Conservation (phyloP, 1,140 invertebrate genomes). For the Tetramorium parvispinum region DNA sequence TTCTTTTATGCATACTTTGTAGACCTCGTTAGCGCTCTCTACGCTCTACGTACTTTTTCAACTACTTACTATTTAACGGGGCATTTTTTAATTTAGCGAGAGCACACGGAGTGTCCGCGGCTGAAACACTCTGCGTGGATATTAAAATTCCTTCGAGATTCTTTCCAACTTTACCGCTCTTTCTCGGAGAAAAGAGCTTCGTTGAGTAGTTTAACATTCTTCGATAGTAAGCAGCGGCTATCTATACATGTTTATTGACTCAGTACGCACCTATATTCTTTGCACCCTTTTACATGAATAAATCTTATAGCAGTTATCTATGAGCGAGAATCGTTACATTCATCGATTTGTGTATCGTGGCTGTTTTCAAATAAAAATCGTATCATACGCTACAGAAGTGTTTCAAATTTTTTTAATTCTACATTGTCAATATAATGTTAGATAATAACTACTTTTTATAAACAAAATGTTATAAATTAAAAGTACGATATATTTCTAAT, state of each 20-base stretch:
- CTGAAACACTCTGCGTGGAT: constrained; percentile 64
- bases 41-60: constrained; percentile 39
- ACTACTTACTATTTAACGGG: constrained; percentile 61
- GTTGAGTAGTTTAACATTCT: constrained; percentile 43
- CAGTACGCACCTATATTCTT: neutral
- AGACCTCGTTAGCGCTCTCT: constrained; percentile 46
- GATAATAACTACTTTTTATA: neutral
- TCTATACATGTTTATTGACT: constrained; percentile 30
- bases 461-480: neutral
- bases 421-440: neutral
- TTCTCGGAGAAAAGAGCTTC: neutral
- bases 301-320: neutral
- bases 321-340: neutral
- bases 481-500: neutral
- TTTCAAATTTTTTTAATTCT: neutral
- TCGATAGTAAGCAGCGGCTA: constrained; percentile 5
- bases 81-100: constrained; percentile 68
- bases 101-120: constrained; percentile 4
- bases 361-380: neutral
- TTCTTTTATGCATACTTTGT: constrained; percentile 55
- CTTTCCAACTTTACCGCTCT: constrained; percentile 32
- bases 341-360: neutral
- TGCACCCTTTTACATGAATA: constrained; percentile 32
- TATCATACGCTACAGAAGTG: neutral
- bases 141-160: constrained; percentile 68